phyloP scores from a whole-genome alignment of 2,888 invertebrate genomes.

The Phlogophora meticulosa region DNA sequence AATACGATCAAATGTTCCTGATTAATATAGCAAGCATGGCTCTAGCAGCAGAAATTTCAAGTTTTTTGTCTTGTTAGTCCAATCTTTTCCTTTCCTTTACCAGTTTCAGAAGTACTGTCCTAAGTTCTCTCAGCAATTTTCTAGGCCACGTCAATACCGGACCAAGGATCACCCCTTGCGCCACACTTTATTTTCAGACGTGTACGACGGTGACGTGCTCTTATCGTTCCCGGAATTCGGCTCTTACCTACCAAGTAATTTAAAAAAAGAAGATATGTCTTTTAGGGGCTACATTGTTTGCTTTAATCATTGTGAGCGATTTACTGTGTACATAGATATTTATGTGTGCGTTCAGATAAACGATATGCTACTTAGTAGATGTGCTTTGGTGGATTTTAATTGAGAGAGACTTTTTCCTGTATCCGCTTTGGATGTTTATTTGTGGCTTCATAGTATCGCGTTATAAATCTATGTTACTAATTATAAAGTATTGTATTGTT shows the following conservation, averaged over 20 bases:
- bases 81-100: too few relatives aligned
- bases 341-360: conserved; percentile 62
- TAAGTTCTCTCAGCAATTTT: not conserved
- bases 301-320: conserved; percentile 85
- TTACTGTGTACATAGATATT: conserved; percentile 76
- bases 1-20: too few relatives aligned
- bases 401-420: conserved; percentile 11
- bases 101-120: too few relatives aligned
- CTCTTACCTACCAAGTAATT: conserved; percentile 88
- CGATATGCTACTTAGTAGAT: conserved; percentile 45
- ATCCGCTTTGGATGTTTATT: not conserved
- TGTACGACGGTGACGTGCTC: conserved; percentile 74
- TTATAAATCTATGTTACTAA: too few relatives aligned
- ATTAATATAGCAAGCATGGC: too few relatives aligned
- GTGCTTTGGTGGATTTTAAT: conserved; percentile 36
- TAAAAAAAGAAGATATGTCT: conserved; percentile 85
- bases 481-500: too few relatives aligned
- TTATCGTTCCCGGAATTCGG: conserved; percentile 88
- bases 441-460: conserved; percentile 7
- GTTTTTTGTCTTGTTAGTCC: too few relatives aligned
- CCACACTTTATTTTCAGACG: conserved; percentile 74
- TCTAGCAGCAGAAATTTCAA: too few relatives aligned
- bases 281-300: conserved; percentile 81
- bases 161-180: conserved; percentile 62
- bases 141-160: not conserved